phyloP scores from a whole-genome alignment of 2,113 vertebrate species.

The Tetrao urogallus region DNA sequence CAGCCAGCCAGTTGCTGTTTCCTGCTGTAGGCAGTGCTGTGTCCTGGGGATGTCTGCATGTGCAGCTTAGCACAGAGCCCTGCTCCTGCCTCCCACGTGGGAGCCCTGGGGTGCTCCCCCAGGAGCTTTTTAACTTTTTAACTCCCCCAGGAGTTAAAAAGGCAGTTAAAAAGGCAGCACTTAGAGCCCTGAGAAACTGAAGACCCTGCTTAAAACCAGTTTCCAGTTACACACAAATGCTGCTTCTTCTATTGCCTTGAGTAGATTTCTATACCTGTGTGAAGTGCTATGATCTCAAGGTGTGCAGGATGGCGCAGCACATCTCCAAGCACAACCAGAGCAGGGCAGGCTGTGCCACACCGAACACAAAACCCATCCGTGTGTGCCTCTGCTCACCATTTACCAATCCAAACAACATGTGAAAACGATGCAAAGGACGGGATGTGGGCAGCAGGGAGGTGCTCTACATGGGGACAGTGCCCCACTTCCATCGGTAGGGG shows the following conservation, averaged over 20 bases:
- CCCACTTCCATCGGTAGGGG: neutral
- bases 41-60: neutral
- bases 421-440: neutral
- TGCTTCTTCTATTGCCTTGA: neutral
- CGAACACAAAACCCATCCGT: neutral
- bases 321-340: neutral
- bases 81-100: neutral
- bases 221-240: neutral
- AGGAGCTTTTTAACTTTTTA: no score
- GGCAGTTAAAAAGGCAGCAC: neutral
- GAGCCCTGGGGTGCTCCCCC: no score
- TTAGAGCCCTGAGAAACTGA: accelerated
- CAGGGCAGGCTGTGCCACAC: neutral
- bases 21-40: neutral
- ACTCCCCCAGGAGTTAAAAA: no score
- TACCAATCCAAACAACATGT: neutral
- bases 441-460: neutral
- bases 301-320: neutral
- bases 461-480: neutral
- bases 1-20: neutral
- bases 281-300: neutral
- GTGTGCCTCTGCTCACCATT: neutral
- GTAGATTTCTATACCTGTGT: neutral
- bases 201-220: neutral
- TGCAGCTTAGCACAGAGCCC: accelerated